A percentile compares a stretch with the other conserved stretches of the same genome.
Evolutionary conservation across 2,113 vertebrate genomes (phyloP).

Genomic region (Galeopterus variegatus): DNA sequence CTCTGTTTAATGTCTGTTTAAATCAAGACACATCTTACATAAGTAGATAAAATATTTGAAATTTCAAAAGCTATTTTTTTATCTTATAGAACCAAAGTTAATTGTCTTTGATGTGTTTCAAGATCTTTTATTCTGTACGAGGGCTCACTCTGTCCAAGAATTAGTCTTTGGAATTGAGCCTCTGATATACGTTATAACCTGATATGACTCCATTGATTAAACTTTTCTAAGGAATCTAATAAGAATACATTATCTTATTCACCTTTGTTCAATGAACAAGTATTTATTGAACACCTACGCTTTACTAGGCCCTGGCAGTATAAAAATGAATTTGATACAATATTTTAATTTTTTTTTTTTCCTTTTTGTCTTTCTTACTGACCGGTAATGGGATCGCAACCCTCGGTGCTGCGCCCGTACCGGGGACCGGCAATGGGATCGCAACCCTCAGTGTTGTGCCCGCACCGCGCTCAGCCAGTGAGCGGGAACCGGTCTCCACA

Average conservation of each 20-base stretch:
- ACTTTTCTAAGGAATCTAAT: background rate
- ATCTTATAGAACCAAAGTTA: background rate
- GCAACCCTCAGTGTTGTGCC: no score
- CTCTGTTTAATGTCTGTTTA: background rate
- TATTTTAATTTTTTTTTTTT: no score
- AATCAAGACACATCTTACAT: conserved; percentile 22
- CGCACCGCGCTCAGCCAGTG: no score
- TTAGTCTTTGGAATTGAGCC: conserved; percentile 23
- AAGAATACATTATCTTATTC: background rate
- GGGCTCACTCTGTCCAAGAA: background rate
- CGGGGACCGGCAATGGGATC: no score
- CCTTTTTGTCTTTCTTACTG: no score
- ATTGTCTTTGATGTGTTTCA: background rate
- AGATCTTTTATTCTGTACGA: no score
- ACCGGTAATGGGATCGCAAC: no score
- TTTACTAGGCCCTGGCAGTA: background rate
- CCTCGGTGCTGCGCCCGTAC: no score
- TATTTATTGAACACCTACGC: background rate
- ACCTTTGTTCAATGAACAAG: background rate
- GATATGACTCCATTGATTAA: background rate
- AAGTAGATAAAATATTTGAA: conserved; percentile 45
- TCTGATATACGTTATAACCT: background rate
- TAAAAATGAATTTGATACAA: background rate
- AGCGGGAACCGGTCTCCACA: no score
- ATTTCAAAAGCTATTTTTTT: conserved; percentile 1